These are phyloP conservation scores for Chalcosyrphus nemorum DNA, from an alignment of 2,888 invertebrate species.

Conservation along the genomic window DNA sequence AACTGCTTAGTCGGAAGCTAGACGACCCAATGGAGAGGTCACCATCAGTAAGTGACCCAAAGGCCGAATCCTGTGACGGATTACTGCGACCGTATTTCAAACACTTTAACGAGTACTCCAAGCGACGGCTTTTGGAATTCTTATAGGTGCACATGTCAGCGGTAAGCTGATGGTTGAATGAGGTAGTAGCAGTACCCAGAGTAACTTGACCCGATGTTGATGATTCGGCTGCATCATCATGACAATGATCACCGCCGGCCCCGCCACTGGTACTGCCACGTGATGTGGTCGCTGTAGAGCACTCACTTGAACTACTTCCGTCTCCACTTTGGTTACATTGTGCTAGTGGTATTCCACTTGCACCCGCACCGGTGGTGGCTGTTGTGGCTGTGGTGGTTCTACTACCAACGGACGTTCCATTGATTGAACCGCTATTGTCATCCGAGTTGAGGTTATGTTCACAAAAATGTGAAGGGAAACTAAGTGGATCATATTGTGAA, in stretches of 20 bases:
- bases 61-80: constrained; percentile 82
- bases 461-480: constrained; percentile 81
- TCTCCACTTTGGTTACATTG: constrained; percentile 50
- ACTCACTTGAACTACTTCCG: constrained; percentile 73
- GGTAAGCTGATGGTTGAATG: constrained; percentile 81
- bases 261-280: constrained; percentile 30
- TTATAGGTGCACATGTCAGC: constrained; percentile 81
- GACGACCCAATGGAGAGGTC: constrained; percentile 82
- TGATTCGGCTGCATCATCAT: constrained; percentile 58
- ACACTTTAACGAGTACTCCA: constrained; percentile 82
- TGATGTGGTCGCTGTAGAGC: constrained; percentile 73
- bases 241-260: constrained; percentile 48
- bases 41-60: constrained; percentile 82
- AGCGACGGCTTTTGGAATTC: constrained; percentile 81
- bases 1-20: constrained; percentile 81
- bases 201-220: constrained; percentile 67
- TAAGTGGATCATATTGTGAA: constrained; percentile 79
- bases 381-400: constrained; percentile 66
- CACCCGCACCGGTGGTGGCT: constrained; percentile 60
- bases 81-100: constrained; percentile 82
- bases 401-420: constrained; percentile 74
- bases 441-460: constrained; percentile 81
- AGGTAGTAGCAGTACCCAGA: constrained; percentile 66
- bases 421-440: constrained; percentile 78
- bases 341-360: constrained; percentile 37